A percentile compares a stretch with the other conserved stretches of the same genome.
These are phyloP conservation scores for Chrysotoxum bicinctum DNA, from an alignment of 2,888 invertebrate genomes.

Conservation along the genomic window DNA sequence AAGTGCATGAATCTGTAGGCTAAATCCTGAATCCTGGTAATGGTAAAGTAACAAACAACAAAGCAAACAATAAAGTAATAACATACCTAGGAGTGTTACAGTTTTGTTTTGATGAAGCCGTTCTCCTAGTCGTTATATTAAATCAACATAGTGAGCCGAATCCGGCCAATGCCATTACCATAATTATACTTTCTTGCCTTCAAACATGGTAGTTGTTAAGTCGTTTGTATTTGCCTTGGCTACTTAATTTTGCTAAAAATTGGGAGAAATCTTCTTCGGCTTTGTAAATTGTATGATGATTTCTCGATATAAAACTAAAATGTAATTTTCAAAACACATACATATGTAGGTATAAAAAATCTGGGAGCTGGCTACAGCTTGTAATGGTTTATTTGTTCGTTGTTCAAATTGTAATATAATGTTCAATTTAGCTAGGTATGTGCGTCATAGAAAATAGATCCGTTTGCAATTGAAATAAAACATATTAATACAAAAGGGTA, in stretches of 20 bases:
- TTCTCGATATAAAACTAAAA: neutral
- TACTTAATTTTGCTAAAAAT: neutral
- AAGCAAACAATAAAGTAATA: conserved; percentile 10
- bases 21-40: conserved; percentile 7
- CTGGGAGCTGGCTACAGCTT: too few relatives aligned
- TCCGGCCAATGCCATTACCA: conserved; percentile 47
- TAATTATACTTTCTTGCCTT: conserved; percentile 56
- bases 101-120: neutral
- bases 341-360: too few relatives aligned
- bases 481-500: too few relatives aligned
- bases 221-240: neutral
- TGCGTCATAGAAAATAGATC: too few relatives aligned
- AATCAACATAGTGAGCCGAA: neutral
- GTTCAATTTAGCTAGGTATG: too few relatives aligned
- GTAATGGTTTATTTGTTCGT: too few relatives aligned
- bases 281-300: neutral
- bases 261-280: neutral
- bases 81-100: conserved; percentile 42
- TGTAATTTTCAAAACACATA: too few relatives aligned
- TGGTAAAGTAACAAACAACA: neutral
- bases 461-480: too few relatives aligned
- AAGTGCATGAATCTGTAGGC: conserved; percentile 15
- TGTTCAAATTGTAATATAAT: too few relatives aligned
- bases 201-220: neutral
- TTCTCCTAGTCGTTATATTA: neutral